These are phyloP conservation scores for Notechis scutatus DNA, from an alignment of 2,113 vertebrate species.

Conservation along the genomic window DNA sequence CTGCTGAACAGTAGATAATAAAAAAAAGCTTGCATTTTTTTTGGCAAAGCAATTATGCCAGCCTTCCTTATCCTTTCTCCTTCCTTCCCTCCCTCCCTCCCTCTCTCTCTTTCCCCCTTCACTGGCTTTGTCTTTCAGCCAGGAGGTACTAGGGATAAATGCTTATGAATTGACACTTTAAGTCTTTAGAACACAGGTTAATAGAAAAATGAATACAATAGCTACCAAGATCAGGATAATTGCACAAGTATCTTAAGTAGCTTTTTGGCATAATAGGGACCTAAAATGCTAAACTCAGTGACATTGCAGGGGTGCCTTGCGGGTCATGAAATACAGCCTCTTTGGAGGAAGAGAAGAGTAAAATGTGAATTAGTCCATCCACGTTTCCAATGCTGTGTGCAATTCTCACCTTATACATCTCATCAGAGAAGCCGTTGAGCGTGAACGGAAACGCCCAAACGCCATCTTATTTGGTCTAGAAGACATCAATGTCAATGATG, in stretches of 20 bases:
- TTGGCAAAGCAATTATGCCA: conserved; percentile 23
- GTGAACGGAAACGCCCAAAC: too few relatives aligned
- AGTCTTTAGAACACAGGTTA: not conserved
- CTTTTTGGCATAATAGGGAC: not conserved
- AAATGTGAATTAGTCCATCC: not conserved
- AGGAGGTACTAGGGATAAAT: not conserved
- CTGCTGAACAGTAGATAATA: not conserved
- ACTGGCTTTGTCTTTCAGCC: not conserved
- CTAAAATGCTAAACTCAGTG: not conserved
- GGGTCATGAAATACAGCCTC: not conserved
- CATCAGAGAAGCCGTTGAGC: too few relatives aligned
- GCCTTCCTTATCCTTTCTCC: not conserved
- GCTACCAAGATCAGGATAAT: not conserved
- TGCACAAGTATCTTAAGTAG: not conserved
- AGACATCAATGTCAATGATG: too few relatives aligned
- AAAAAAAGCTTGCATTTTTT: conserved; percentile 27
- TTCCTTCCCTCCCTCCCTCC: too few relatives aligned
- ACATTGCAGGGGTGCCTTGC: not conserved
- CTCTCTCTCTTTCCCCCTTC: not conserved
- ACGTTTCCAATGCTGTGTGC: not conserved
- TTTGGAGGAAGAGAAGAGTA: not conserved
- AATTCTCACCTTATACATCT: not conserved
- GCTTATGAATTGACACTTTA: not conserved
- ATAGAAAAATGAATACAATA: conserved; percentile 9
- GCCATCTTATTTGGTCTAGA: too few relatives aligned